Base-by-base conservation (phyloP, 2,888 invertebrate species). In the Dione juno region DNA sequence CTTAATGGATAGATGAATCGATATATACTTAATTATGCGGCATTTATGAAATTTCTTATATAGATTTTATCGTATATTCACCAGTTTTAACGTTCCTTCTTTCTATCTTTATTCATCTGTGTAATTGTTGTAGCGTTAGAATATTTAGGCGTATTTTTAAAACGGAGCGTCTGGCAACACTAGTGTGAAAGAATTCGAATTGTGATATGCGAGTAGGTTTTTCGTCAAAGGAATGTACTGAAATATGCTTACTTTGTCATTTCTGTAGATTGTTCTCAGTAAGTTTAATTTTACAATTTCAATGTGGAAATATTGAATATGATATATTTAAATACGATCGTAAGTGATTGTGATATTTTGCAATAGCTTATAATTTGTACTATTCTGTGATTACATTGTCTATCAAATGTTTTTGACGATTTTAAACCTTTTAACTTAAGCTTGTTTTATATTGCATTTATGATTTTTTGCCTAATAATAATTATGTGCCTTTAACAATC, bases 401-500 rank as follows among this genome's bases (percentile, higher is more conserved):
- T 61, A 45, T 61, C 45, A 45, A 61, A 45, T 11, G 28, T 45
- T 61, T 43, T 28, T 28, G 59, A 59, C 21, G n/a, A 43, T 6
- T 59, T 43, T 61, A 28, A 45, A 61, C 28, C 43, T 1, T 45
- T 45, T 14, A 64, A 35, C 19, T 64, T 48, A 37, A 45, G 11
- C 13, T 45, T 43, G 9, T 61, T 61, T 50, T 40, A 14, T 14
- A 35, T 14, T 52, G 19, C 64, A 52, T 19, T 48, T 40, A 37
- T 69, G 0, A 19, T 63, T 69, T 61, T n/a, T 64, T 10, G 61
- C 68, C 68, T 64, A 69, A 63, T 52, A 69, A 63, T 52, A 53
- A 53, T 68, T 63, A 54, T 40, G 68, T 69, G 68, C 68, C 68
- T 69, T 69, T 45, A n/a, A 37, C 21, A 52, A 40, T 64, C 14